These are phyloP conservation scores for Porites evermanni DNA, from an alignment of 92 coral and sea anemone genomes.

Conservation along the genomic window DNA sequence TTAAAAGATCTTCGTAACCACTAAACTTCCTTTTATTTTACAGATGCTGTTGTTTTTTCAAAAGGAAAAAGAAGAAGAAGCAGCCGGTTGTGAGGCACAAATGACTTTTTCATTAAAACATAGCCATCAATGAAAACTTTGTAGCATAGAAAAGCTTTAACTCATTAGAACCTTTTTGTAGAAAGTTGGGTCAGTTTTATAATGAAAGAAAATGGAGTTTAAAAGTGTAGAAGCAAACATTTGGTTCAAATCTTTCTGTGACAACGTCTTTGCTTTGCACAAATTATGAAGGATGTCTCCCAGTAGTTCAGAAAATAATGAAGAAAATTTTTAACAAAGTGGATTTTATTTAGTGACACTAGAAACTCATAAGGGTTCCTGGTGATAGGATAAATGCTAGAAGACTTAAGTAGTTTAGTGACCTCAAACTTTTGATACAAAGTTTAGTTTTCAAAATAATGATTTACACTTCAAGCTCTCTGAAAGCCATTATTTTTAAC, in stretches of 20 bases:
- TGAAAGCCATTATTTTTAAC: neutral
- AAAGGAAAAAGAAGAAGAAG: conserved; percentile 93
- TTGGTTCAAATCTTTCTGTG: conserved; percentile 18
- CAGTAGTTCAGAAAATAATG: conserved; percentile 6
- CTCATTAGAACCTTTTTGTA: conserved; percentile 36
- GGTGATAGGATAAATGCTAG: neutral
- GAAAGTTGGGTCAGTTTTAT: conserved; percentile 48
- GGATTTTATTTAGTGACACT: conserved; percentile 18
- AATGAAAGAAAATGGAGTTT: conserved; percentile 33
- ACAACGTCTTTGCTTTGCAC: conserved; percentile 10
- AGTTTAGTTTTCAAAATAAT: conserved; percentile 4
- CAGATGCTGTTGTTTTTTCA: conserved; percentile 98
- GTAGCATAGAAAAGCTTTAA: conserved; percentile 8
- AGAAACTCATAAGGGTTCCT: too few relatives aligned
- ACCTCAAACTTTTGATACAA: conserved; percentile 14
- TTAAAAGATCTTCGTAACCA: neutral
- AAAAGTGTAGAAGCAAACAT: conserved; percentile 14
- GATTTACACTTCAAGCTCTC: conserved; percentile 9
- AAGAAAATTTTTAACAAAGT: conserved; percentile 23
- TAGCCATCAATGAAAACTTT: conserved; percentile 1
- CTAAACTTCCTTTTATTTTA: conserved; percentile 20
- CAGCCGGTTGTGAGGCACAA: conserved; percentile 86
- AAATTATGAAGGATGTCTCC: conserved; percentile 10
- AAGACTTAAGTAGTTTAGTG: neutral
- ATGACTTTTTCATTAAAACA: conserved; percentile 36